Evolutionary conservation across 2,888 invertebrate species (phyloP).

Genomic region (Orchesellides sinensis): DNA sequence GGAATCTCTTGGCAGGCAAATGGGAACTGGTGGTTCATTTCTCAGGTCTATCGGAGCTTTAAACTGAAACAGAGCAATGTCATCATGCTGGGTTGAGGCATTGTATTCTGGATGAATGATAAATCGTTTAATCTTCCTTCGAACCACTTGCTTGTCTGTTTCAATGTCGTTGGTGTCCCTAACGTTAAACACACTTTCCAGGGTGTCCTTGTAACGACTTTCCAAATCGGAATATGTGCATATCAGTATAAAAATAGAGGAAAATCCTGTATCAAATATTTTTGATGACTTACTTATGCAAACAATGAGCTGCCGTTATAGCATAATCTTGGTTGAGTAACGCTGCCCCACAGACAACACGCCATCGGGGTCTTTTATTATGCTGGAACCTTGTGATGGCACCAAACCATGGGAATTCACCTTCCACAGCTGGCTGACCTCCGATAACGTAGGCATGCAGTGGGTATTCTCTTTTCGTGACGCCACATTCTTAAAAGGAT

Average conservation of each 20-base stretch:
- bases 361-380: constrained; percentile 47
- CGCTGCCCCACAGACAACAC: constrained; percentile 85
- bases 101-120: constrained; percentile 51
- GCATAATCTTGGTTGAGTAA: constrained; percentile 84
- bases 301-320: constrained; percentile 88
- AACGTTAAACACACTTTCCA: constrained; percentile 63
- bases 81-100: constrained; percentile 37
- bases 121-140: constrained; percentile 50
- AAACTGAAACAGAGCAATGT: constrained; percentile 50
- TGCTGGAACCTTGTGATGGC: constrained; percentile 53
- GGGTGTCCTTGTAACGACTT: constrained; percentile 56
- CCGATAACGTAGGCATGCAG: constrained; percentile 47
- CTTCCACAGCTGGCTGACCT: constrained; percentile 26
- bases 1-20: constrained; percentile 56
- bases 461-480: neutral
- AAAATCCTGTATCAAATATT: neutral
- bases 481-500: no score
- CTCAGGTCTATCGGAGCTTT: constrained; percentile 32
- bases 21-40: constrained; percentile 28
- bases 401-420: constrained; percentile 66
- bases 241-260: neutral
- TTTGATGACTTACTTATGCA: constrained; percentile 82
- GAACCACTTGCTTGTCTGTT: neutral
- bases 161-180: constrained; percentile 23
- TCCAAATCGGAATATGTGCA: constrained; percentile 4